Conservation (phyloP, 2,797 vertebrate species). For the Sparus aurata region DNA sequence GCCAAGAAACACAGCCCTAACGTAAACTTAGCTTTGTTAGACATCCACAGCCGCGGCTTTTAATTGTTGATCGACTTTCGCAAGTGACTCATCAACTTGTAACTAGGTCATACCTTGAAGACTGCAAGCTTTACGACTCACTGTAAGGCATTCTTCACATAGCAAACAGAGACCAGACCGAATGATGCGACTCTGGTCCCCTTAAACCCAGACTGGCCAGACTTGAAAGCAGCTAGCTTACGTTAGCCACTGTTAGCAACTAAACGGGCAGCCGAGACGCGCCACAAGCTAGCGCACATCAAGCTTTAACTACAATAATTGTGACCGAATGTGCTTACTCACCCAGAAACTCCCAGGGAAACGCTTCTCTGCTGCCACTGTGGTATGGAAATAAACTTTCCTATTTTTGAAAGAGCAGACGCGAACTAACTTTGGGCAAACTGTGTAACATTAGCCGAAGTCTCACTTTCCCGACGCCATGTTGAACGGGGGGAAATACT, state of each 20-base stretch:
- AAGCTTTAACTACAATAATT: not conserved
- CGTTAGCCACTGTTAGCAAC: conserved; percentile 73
- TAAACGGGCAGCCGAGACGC: conserved; percentile 43
- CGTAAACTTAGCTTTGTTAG: conserved; percentile 22
- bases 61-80: conserved; percentile 55
- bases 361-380: conserved; percentile 31
- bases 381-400: conserved; percentile 11
- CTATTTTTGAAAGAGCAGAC: conserved; percentile 21
- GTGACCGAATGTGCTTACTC: conserved; percentile 33
- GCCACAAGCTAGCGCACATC: conserved; percentile 57
- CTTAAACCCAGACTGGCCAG: conserved; percentile 1
- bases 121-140: not conserved
- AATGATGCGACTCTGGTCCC: not conserved
- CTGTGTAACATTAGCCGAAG: conserved; percentile 76
- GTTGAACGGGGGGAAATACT: conserved; percentile 72
- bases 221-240: conserved; percentile 67
- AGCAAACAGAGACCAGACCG: not conserved
- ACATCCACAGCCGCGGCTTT: conserved; percentile 5
- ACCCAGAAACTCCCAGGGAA: conserved; percentile 56
- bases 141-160: not conserved
- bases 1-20: conserved; percentile 5
- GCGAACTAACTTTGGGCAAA: conserved; percentile 69
- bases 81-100: not conserved
- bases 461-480: conserved; percentile 86
- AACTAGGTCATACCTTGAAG: accelerated